These are phyloP conservation scores for Amphipyra berbera DNA, from an alignment of 2,888 invertebrate genomes.

Conservation along the genomic window DNA sequence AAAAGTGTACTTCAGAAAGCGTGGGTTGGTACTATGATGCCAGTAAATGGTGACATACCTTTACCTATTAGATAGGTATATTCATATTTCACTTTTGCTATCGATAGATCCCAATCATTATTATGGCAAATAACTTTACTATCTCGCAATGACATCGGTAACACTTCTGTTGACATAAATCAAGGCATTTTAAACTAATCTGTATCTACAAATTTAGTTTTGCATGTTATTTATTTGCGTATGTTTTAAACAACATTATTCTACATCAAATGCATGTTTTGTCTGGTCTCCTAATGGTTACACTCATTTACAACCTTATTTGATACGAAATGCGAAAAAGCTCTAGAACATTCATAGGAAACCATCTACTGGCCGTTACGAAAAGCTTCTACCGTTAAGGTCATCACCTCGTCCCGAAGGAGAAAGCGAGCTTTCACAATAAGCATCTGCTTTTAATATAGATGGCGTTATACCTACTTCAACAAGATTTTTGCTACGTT, in stretches of 20 bases:
- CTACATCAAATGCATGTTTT: no score
- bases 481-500: neutral
- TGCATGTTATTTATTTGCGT: no score
- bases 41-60: neutral
- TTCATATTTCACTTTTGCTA: neutral
- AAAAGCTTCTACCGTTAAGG: slow-evolving; percentile 10
- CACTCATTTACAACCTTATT: no score
- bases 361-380: slow-evolving; percentile 45
- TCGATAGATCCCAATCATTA: neutral
- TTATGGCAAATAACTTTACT: neutral
- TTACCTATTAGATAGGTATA: neutral
- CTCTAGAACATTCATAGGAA: neutral
- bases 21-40: neutral
- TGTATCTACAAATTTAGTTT: no score
- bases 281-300: no score
- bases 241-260: no score
- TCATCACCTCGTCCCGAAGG: no score
- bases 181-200: no score
- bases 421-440: slow-evolving; percentile 22
- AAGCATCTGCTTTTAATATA: slow-evolving; percentile 1
- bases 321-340: neutral
- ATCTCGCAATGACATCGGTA: neutral
- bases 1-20: neutral
- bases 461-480: slow-evolving; percentile 34
- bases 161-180: neutral